A percentile compares a stretch with the other conserved stretches of the same genome.
phyloP scores from a whole-genome alignment of 2,888 invertebrate genomes.

The Dilophus febrilis region DNA sequence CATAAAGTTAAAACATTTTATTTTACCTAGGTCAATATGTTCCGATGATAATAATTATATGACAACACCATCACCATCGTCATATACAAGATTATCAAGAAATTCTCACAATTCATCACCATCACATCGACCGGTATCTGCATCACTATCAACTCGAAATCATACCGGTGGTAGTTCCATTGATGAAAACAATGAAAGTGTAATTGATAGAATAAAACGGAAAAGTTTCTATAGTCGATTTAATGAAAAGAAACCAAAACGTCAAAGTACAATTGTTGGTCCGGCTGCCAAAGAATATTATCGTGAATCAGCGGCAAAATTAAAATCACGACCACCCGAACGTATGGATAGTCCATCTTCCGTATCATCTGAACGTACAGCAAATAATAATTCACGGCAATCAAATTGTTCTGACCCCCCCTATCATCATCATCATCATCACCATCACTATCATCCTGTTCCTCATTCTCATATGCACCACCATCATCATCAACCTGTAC shows the following conservation, averaged over 20 bases:
- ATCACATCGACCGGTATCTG: background rate
- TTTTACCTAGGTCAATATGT: conserved; percentile 21
- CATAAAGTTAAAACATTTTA: too few species aligned
- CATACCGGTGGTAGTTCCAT: conserved; percentile 35
- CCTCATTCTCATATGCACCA: conserved; percentile 1
- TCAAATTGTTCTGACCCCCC: too few species aligned
- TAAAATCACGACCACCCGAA: conserved; percentile 3
- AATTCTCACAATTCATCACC: conserved; percentile 31
- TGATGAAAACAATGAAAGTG: conserved; percentile 59
- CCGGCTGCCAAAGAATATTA: conserved; percentile 39
- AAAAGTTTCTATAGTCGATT: conserved; percentile 82
- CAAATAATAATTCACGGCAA: background rate
- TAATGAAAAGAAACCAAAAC: conserved; percentile 60
- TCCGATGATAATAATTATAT: conserved; percentile 34
- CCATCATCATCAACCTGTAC: background rate
- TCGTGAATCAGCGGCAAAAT: conserved; percentile 17
- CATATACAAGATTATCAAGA: conserved; percentile 26
- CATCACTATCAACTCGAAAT: conserved; percentile 13
- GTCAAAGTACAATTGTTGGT: conserved; percentile 49
- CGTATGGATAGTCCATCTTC: background rate
- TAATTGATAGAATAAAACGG: conserved; percentile 69
- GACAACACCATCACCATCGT: conserved; percentile 22
- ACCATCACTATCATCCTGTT: background rate
- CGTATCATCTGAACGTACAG: background rate
- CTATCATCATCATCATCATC: conserved; percentile 1